phyloP scores from a whole-genome alignment of 2,888 invertebrate species.

The Pemphredon lugubris region DNA sequence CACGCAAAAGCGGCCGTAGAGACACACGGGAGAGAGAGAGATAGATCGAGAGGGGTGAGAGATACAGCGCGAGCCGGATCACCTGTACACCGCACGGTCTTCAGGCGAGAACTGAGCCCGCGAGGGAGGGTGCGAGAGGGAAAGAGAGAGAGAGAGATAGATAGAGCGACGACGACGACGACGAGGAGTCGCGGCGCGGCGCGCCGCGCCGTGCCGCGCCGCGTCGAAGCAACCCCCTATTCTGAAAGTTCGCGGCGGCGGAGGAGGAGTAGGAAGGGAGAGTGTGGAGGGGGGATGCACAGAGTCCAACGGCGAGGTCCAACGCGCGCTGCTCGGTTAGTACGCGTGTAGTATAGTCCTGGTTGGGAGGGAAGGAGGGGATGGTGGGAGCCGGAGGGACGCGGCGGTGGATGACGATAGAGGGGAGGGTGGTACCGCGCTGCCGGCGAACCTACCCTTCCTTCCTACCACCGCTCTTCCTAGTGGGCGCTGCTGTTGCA shows the following conservation, averaged over 20 bases:
- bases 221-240: constrained; percentile 57
- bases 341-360: constrained; percentile 53
- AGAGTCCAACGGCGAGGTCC: constrained; percentile 38
- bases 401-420: constrained; percentile 19
- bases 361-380: constrained; percentile 32
- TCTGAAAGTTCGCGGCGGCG: constrained; percentile 44
- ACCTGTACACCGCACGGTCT: constrained; percentile 70
- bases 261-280: constrained; percentile 4
- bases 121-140: constrained; percentile 53
- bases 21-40: constrained; percentile 1
- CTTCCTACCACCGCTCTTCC: constrained; percentile 37
- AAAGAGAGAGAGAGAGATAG: constrained; percentile 48
- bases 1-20: constrained; percentile 42
- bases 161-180: constrained; percentile 38
- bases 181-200: constrained; percentile 23
- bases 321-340: constrained; percentile 62
- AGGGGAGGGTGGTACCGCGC: constrained; percentile 35
- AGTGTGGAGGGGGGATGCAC: constrained; percentile 34
- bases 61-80: constrained; percentile 56
- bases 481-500: constrained; percentile 76
- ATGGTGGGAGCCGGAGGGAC: constrained; percentile 23
- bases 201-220: constrained; percentile 39
- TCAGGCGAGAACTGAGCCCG: constrained; percentile 76
- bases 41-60: too few relatives aligned
- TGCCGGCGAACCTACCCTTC: constrained; percentile 32